phyloP scores from a whole-genome alignment of 2,797 vertebrate species.

The Peromyscus aztecus region DNA sequence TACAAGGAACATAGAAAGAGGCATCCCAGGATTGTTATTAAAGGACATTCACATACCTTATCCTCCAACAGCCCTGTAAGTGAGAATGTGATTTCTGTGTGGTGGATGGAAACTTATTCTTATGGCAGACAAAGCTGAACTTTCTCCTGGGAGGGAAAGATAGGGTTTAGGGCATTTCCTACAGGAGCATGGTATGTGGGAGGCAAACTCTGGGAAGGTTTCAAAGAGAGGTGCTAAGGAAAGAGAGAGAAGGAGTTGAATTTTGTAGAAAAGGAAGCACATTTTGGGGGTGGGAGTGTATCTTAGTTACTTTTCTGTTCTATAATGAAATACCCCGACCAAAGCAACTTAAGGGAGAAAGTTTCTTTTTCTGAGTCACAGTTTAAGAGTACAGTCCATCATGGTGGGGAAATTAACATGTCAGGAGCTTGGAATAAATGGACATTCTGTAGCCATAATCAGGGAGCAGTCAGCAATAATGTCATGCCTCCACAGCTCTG shows the following conservation, averaged over 20 bases:
- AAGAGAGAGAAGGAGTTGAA: neutral
- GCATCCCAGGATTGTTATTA: fast-evolving
- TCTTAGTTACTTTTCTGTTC: neutral
- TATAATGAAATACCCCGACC: neutral
- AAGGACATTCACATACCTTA: fast-evolving
- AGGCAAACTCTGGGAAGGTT: neutral
- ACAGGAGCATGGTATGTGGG: neutral
- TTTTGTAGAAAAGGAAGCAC: neutral
- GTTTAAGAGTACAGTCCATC: neutral
- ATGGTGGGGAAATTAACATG: neutral
- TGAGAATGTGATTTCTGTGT: fast-evolving
- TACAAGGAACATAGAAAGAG: neutral
- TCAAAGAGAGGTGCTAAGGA: neutral
- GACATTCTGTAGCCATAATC: neutral
- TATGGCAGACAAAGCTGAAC: neutral
- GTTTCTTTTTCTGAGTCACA: neutral
- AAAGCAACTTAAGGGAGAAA: neutral
- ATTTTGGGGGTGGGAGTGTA: neutral
- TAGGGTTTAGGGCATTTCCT: neutral
- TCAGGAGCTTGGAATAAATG: neutral
- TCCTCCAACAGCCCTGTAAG: neutral
- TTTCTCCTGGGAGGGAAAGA: neutral
- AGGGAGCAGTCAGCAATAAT: neutral
- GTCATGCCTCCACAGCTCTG: neutral
- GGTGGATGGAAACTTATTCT: neutral